Percentiles rank a stretch among this genome's conserved stretches.
Conservation (phyloP, 2,113 vertebrate genomes). For the Forbesichthys agassizii region DNA sequence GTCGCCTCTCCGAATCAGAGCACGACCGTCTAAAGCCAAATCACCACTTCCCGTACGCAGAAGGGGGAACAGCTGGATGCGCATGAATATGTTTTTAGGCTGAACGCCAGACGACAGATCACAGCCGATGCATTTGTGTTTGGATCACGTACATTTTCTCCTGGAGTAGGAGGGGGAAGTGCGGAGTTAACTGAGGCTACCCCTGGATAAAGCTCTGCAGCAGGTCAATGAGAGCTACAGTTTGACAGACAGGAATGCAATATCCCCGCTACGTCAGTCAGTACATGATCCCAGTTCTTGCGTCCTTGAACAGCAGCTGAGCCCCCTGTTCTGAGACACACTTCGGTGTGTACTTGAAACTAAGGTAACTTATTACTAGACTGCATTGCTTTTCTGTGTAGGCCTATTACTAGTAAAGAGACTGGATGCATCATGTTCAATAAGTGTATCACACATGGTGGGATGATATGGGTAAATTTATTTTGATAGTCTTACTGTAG, state of each 20-base stretch:
- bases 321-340: conserved; percentile 42
- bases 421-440: too few relatives aligned
- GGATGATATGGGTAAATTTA: too few relatives aligned
- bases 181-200: conserved; percentile 29
- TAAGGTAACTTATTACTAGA: neutral
- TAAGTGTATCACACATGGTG: neutral
- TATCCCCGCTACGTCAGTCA: conserved; percentile 51
- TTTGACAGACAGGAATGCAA: conserved; percentile 21
- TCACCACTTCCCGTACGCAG: too few relatives aligned
- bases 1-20: neutral
- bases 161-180: neutral
- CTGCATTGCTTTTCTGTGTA: too few relatives aligned
- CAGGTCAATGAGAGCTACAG: conserved; percentile 32
- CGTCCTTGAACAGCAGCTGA: conserved; percentile 42
- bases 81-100: too few relatives aligned
- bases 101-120: conserved; percentile 3
- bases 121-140: conserved; percentile 31
- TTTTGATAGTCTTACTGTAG: too few relatives aligned
- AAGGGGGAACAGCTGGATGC: too few relatives aligned
- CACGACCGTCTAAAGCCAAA: too few relatives aligned
- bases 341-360: conserved; percentile 34
- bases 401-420: too few relatives aligned
- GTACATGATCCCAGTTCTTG: conserved; percentile 48
- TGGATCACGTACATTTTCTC: conserved; percentile 34
- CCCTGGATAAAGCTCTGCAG: conserved; percentile 37